Conservation (phyloP, 2,113 vertebrate genomes). For the Ciconia stormi region DNA sequence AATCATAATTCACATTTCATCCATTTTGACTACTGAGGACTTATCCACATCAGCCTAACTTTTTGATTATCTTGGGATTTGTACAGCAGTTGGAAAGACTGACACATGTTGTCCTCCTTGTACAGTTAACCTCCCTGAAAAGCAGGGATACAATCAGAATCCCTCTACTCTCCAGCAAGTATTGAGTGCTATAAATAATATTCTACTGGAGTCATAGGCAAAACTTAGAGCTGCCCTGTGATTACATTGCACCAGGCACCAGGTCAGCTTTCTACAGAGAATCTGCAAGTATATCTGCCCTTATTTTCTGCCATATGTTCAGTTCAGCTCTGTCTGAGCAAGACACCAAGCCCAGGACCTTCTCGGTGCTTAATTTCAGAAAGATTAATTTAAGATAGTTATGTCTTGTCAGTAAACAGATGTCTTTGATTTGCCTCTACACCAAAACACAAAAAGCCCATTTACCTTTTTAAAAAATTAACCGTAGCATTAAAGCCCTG, state of each 20-base stretch:
- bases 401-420: background rate
- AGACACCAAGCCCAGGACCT: background rate
- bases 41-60: background rate
- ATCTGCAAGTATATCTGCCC: background rate
- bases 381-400: background rate
- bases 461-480: background rate
- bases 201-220: background rate
- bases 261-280: background rate
- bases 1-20: background rate
- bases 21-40: background rate
- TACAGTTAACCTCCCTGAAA: background rate
- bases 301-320: background rate
- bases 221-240: background rate
- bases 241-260: background rate
- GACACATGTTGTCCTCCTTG: background rate
- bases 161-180: background rate
- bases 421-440: background rate
- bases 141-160: background rate
- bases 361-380: background rate
- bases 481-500: background rate
- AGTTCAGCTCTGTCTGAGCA: background rate
- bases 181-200: background rate
- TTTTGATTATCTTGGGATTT: background rate
- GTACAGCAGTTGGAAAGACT: background rate
- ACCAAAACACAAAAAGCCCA: background rate